Evolutionary conservation across 2,888 invertebrate genomes (phyloP).

Genomic region (Agriopis marginaria): DNA sequence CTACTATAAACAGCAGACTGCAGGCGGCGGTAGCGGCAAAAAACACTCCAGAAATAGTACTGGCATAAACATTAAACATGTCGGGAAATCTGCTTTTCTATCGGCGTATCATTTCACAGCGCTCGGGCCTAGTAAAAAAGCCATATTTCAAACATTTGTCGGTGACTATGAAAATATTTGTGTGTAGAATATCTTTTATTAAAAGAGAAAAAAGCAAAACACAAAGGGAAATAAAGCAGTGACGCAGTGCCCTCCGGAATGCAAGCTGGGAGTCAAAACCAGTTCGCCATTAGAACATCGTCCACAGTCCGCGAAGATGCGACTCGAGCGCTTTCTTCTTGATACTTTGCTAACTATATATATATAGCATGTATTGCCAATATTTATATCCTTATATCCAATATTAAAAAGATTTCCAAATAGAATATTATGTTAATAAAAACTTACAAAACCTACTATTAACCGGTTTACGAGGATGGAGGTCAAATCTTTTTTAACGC

Average conservation of each 20-base stretch:
- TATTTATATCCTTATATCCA: neutral
- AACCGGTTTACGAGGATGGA: constrained; percentile 41
- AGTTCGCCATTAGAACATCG: constrained; percentile 59
- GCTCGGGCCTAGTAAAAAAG: constrained; percentile 11
- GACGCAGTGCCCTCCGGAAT: constrained; percentile 60
- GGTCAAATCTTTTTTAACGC: constrained; percentile 41
- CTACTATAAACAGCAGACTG: constrained; percentile 50
- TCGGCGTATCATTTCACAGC: constrained; percentile 39
- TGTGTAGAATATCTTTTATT: constrained; percentile 10
- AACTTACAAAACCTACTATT: constrained; percentile 1
- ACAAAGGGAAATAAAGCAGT: constrained; percentile 55
- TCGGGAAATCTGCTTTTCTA: constrained; percentile 40
- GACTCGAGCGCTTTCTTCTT: constrained; percentile 34
- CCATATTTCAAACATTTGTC: constrained; percentile 4
- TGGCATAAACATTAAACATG: constrained; percentile 45
- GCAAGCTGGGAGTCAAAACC: constrained; percentile 56
- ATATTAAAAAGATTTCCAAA: neutral
- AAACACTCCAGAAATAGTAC: constrained; percentile 50
- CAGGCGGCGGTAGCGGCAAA: constrained; percentile 35
- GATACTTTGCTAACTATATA: constrained; percentile 12
- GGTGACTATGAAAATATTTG: constrained; percentile 9
- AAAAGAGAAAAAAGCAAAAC: constrained; percentile 29
- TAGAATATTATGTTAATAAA: constrained; percentile 3
- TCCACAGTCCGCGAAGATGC: constrained; percentile 46
- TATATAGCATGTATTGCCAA: neutral